A percentile compares a stretch with the other conserved stretches of the same genome.
These are phyloP conservation scores for Eucidaris tribuloides DNA, from an alignment of 35 echinoderm and acorn worm genomes.

Conservation along the genomic window DNA sequence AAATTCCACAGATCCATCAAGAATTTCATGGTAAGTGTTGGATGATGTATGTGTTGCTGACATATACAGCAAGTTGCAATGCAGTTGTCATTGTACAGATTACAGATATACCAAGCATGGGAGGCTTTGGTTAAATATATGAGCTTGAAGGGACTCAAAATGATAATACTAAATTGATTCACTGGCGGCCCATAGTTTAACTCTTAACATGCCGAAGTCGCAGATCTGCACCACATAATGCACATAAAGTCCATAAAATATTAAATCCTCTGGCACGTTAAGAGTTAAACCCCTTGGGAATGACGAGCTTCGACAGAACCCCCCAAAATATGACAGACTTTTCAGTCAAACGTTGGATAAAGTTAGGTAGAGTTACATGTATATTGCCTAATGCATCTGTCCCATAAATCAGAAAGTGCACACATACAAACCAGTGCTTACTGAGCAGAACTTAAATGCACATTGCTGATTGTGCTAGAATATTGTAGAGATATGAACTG, in stretches of 20 bases:
- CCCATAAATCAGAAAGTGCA: too few species aligned
- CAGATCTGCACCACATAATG: too few species aligned
- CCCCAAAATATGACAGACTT: too few species aligned
- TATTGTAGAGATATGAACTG: background rate
- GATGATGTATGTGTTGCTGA: background rate
- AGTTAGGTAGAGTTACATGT: too few species aligned
- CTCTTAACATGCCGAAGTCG: too few species aligned
- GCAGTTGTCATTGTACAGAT: background rate
- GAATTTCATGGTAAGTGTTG: constrained; percentile 89
- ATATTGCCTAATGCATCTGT: too few species aligned
- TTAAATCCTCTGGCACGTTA: background rate
- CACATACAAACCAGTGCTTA: too few species aligned
- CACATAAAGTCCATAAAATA: too few species aligned
- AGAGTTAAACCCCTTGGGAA: too few species aligned
- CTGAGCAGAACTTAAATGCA: too few species aligned
- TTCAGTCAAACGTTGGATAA: too few species aligned
- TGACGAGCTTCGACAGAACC: too few species aligned
- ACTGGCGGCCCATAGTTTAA: background rate
- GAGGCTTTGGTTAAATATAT: background rate
- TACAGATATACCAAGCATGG: background rate
- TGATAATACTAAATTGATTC: background rate
- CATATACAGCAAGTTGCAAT: background rate
- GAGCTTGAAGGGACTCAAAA: background rate
- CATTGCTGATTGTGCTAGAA: background rate
- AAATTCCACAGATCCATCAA: constrained; percentile 95